Conservation (phyloP, 2,113 vertebrate species). For the Scartelaos histophorus region DNA sequence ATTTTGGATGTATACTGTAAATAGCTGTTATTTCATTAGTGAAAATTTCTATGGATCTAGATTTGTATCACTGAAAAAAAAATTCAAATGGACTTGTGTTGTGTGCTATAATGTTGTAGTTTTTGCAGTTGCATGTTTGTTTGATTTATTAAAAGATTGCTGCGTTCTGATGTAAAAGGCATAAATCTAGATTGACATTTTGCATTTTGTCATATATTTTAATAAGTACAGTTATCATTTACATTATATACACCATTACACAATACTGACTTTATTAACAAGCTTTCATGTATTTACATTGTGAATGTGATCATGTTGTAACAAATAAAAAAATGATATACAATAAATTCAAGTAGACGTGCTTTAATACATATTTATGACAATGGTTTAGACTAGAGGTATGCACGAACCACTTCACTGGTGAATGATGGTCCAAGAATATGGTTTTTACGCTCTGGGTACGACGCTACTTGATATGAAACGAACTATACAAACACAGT, state of each 20-base stretch:
- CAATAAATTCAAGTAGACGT: constrained; percentile 63
- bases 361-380: constrained; percentile 64
- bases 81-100: not conserved
- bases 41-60: too few species aligned
- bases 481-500: constrained; percentile 62
- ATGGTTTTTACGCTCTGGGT: constrained; percentile 44
- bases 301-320: constrained; percentile 55
- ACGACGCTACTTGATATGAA: constrained; percentile 50
- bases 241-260: constrained; percentile 76
- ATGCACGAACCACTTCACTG: constrained; percentile 52
- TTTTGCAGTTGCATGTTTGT: too few species aligned
- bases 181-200: constrained; percentile 66
- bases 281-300: constrained; percentile 66
- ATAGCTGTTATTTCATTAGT: not conserved
- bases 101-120: too few species aligned
- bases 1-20: too few species aligned
- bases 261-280: constrained; percentile 63
- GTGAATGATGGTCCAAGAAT: constrained; percentile 51
- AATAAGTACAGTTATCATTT: constrained; percentile 76
- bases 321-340: constrained; percentile 36
- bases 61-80: too few species aligned
- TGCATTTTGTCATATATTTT: constrained; percentile 76
- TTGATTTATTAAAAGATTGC: not conserved
- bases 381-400: constrained; percentile 44
- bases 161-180: constrained; percentile 45